These are phyloP conservation scores for Plutella xylostella DNA, from an alignment of 2,888 invertebrate species.

Conservation along the genomic window DNA sequence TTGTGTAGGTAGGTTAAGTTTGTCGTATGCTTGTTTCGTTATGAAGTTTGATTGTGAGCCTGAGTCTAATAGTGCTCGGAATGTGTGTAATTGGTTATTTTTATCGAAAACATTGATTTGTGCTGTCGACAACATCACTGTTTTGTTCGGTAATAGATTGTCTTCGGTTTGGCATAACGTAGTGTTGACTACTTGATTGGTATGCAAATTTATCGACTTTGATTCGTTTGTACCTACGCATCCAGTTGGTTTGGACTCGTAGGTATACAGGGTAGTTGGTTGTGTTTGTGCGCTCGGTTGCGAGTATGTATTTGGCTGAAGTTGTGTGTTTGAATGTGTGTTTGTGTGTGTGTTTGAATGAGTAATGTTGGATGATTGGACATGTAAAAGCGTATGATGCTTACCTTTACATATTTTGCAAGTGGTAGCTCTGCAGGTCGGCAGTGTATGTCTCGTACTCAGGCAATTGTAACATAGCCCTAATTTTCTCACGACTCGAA, in stretches of 20 bases:
- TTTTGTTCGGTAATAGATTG: background rate
- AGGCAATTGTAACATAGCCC: conserved; percentile 11
- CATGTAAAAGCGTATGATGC: conserved; percentile 11
- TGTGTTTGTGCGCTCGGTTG: too few relatives aligned
- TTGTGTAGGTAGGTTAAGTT: too few relatives aligned
- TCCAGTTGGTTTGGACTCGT: background rate
- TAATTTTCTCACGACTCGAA: background rate
- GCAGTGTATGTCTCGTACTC: conserved; percentile 8
- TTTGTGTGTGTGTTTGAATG: background rate
- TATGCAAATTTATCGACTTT: background rate
- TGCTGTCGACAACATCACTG: conserved; percentile 8
- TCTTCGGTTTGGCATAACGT: background rate
- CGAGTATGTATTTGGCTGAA: too few relatives aligned
- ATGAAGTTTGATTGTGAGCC: background rate
- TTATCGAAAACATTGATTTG: conserved; percentile 7
- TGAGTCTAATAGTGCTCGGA: conserved; percentile 5
- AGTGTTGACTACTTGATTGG: background rate
- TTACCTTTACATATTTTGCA: conserved; percentile 11
- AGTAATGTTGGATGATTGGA: background rate
- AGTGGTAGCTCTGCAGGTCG: conserved; percentile 7
- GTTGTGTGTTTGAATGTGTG: too few relatives aligned
- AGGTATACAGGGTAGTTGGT: background rate
- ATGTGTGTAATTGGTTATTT: conserved; percentile 8
- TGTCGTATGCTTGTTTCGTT: too few relatives aligned
- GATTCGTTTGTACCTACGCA: background rate